These are phyloP conservation scores for Brenthis hecate DNA, from an alignment of 2,888 invertebrate genomes.

Conservation along the genomic window DNA sequence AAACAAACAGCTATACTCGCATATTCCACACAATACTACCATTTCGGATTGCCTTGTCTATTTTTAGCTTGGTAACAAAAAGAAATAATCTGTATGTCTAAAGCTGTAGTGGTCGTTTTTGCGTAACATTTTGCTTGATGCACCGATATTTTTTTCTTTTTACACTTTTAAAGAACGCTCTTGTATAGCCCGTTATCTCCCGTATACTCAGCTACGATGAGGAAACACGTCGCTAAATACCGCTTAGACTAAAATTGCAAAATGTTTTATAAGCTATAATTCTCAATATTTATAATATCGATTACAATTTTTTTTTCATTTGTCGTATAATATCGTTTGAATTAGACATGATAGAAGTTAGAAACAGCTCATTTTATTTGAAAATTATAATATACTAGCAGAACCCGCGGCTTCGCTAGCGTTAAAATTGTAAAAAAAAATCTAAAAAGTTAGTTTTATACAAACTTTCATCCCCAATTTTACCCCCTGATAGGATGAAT, in stretches of 20 bases:
- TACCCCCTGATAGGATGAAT: too few relatives aligned
- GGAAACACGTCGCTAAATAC: constrained; percentile 22
- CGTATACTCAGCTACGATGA: constrained; percentile 24
- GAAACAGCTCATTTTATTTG: too few relatives aligned
- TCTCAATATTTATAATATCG: constrained; percentile 14
- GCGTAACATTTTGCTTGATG: constrained; percentile 22
- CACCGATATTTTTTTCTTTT: constrained; percentile 29
- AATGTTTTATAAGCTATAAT: constrained; percentile 15
- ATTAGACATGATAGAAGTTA: too few relatives aligned
- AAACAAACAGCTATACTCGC: constrained; percentile 33
- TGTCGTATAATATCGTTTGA: neutral
- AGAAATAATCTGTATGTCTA: constrained; percentile 30
- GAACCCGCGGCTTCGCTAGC: too few relatives aligned
- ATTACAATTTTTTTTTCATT: constrained; percentile 4
- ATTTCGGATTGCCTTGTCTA: constrained; percentile 37
- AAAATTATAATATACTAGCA: too few relatives aligned
- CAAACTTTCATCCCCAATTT: too few relatives aligned
- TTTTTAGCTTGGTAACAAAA: constrained; percentile 38
- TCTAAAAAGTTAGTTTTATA: too few relatives aligned
- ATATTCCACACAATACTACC: constrained; percentile 34
- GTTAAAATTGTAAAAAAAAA: too few relatives aligned
- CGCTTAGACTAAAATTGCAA: constrained; percentile 15
- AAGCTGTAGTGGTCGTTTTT: constrained; percentile 25
- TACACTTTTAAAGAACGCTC: constrained; percentile 29
- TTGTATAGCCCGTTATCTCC: constrained; percentile 28